A percentile compares a stretch with the other conserved stretches of the same genome.
Conservation (phyloP, 2,113 vertebrate genomes). For the Nibea coibor region DNA sequence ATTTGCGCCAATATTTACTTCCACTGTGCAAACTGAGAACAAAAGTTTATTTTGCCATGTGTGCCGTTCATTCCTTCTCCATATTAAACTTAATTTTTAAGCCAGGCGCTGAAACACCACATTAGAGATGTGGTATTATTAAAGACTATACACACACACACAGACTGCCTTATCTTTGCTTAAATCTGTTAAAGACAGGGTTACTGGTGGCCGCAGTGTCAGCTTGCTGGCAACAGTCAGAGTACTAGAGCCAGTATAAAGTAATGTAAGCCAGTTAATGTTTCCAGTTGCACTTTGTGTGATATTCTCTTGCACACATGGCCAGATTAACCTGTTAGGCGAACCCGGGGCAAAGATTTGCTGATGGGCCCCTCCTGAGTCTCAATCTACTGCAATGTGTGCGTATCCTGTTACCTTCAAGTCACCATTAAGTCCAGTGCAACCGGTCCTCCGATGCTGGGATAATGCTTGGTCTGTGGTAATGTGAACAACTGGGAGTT, state of each 20-base stretch:
- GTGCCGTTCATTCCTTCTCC: constrained; percentile 5
- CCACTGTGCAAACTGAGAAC: constrained; percentile 11
- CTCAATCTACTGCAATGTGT: neutral
- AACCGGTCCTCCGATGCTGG: neutral
- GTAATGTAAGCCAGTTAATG: constrained; percentile 1
- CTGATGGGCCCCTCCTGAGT: neutral
- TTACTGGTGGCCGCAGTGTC: constrained; percentile 25
- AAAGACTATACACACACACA: neutral
- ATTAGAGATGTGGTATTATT: constrained; percentile 35
- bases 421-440: neutral
- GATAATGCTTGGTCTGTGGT: neutral
- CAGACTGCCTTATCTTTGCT: constrained; percentile 11
- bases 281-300: constrained; percentile 23
- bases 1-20: constrained; percentile 27
- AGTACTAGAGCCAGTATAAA: constrained; percentile 37
- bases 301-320: constrained; percentile 2
- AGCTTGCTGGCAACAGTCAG: neutral
- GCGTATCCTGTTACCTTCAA: neutral
- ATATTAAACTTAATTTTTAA: constrained; percentile 6
- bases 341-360: neutral
- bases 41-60: constrained; percentile 15
- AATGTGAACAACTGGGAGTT: neutral
- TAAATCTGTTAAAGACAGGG: constrained; percentile 39
- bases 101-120: constrained; percentile 21
- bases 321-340: neutral